A percentile compares a stretch with the other conserved stretches of the same genome.
phyloP scores from a whole-genome alignment of 2,888 invertebrate genomes.

The Trichogramma dendrolimi region DNA sequence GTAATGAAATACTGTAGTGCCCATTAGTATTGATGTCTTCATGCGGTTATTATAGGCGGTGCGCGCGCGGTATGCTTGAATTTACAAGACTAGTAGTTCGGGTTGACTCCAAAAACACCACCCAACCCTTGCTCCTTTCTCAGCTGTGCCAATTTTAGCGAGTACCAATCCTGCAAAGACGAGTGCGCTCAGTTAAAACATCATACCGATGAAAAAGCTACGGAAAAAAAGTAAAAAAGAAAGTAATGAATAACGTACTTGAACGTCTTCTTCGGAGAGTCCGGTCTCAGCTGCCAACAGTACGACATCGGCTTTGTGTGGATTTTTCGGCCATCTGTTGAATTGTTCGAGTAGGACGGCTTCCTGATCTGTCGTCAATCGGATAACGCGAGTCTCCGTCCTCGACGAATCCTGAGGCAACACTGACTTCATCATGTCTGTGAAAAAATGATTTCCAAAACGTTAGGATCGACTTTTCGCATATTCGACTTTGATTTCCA shows the following conservation, averaged over 20 bases:
- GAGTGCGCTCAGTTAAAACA: neutral
- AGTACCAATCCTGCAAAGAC: conserved; percentile 48
- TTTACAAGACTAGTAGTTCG: conserved; percentile 12
- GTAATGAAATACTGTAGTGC: too few species aligned
- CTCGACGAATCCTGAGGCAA: conserved; percentile 31
- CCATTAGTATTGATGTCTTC: too few species aligned
- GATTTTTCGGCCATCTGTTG: conserved; percentile 53
- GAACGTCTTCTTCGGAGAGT: conserved; percentile 53
- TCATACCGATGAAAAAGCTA: neutral
- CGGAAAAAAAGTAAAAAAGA: neutral
- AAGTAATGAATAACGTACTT: conserved; percentile 42
- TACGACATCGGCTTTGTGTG: conserved; percentile 54
- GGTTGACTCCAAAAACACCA: conserved; percentile 35
- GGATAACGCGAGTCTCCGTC: conserved; percentile 39
- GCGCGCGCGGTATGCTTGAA: neutral
- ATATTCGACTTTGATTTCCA: too few species aligned
- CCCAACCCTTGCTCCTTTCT: conserved; percentile 51
- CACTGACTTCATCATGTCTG: conserved; percentile 37
- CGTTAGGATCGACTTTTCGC: neutral
- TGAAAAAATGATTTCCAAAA: conserved; percentile 12
- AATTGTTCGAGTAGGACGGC: conserved; percentile 55
- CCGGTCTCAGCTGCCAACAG: conserved; percentile 56
- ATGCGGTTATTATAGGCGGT: too few species aligned
- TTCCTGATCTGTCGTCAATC: conserved; percentile 52
- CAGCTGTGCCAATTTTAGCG: conserved; percentile 47